Base-by-base conservation (phyloP, 1,140 invertebrate species). In the Frieseomelitta varia region DNA sequence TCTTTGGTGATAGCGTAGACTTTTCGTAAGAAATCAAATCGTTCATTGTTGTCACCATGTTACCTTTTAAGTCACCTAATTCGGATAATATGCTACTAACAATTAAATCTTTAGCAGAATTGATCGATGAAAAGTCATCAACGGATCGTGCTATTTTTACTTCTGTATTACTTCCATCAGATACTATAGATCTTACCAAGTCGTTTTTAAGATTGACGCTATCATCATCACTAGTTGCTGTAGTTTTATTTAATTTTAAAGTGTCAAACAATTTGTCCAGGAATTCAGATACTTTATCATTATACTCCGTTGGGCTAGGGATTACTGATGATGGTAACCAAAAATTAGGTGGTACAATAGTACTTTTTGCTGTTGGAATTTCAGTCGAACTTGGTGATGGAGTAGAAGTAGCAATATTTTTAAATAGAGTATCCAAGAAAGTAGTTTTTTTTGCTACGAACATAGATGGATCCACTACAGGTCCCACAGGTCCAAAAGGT, bases 381-480 rank as follows among this genome's bases (percentile, higher is more conserved):
- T 84, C 81, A 0, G 77, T 83, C 0, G 51, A 15, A 21, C 77
- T 79, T n/a, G 77, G 39, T 12, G 91, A 77, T n/a, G 90, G 8
- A 58, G 91, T 78, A 47, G 90, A 92, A 0, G 91, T 92, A 8
- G 91, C 92, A 4, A 93, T 79, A 85, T 86, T 94, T 34, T 92
- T 94, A 71, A 95, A 95, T 21, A 95, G 80, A 14, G 88, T 90
- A 68, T 94, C 92, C 21, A 94, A 79, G 55, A 95, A 94, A 14
- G 89, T 76, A 1, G 92, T 87, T 80, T 95, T 95, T 55, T 95
- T 94, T 2, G 89, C 76, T 8, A 91, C 91, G 15, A 92, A 92
- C 84, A 91, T 90, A 1, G 90, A 88, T 4, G 94, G 94, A 56
- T 94, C 93, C 1, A 93, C 76, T 51, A 91, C 79, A 34, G 93